A percentile compares a stretch with the other conserved stretches of the same genome.
phyloP scores from a whole-genome alignment of 2,888 invertebrate species.

The Eucera pruinosa region DNA sequence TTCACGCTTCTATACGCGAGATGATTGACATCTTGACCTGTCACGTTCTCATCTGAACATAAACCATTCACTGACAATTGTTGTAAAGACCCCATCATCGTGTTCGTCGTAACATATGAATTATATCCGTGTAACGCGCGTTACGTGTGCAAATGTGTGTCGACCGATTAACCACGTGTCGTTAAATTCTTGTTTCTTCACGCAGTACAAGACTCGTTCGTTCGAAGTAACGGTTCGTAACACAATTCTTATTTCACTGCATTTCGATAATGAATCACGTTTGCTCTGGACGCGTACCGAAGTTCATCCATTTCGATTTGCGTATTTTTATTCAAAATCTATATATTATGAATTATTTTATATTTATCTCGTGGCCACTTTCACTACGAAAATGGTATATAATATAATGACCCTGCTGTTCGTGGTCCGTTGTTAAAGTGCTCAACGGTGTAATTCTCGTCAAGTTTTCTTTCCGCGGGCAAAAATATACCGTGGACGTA shows the following conservation, averaged over 20 bases:
- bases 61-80: not conserved
- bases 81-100: not conserved
- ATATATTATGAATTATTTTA: not conserved
- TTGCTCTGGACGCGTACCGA: not conserved
- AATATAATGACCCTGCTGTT: constrained; percentile 4
- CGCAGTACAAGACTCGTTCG: not conserved
- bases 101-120: not conserved
- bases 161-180: constrained; percentile 51
- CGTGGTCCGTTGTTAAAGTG: constrained; percentile 28
- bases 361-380: not conserved
- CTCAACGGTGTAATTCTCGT: constrained; percentile 20
- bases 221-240: constrained; percentile 4
- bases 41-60: not conserved
- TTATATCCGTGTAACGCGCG: not conserved
- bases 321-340: not conserved
- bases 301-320: not conserved
- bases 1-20: not conserved
- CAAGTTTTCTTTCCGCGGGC: constrained; percentile 32
- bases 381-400: not conserved
- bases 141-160: constrained; percentile 1
- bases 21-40: constrained; percentile 12
- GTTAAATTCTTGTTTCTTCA: constrained; percentile 28
- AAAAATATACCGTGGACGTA: constrained; percentile 20
- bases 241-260: not conserved
- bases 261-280: not conserved